A percentile compares a stretch with the other conserved stretches of the same genome.
phyloP scores from a whole-genome alignment of 2,797 vertebrate genomes.

The Acanthurus lineatus region DNA sequence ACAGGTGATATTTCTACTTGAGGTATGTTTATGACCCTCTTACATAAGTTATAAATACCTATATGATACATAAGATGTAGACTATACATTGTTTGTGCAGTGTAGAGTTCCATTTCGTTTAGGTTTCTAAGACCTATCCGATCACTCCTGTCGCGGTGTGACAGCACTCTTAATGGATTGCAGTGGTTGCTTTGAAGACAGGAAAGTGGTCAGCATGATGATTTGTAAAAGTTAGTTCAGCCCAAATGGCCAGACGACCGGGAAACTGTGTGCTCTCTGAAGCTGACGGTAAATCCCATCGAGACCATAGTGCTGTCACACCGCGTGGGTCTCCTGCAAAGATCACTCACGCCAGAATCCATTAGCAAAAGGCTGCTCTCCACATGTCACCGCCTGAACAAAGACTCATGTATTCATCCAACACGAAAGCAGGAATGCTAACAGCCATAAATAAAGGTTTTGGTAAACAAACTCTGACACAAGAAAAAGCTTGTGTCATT shows the following conservation, averaged over 20 bases:
- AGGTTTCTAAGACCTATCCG: neutral
- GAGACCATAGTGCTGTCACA: slow-evolving; percentile 52
- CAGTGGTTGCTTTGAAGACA: slow-evolving; percentile 67
- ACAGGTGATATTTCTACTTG: slow-evolving; percentile 3
- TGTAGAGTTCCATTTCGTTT: neutral
- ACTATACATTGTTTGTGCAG: slow-evolving; percentile 1
- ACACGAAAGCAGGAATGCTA: slow-evolving; percentile 56
- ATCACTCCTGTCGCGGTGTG: neutral
- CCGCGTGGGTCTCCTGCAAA: slow-evolving; percentile 58
- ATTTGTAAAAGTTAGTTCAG: slow-evolving; percentile 73
- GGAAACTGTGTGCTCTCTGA: slow-evolving; percentile 61
- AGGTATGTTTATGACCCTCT: neutral
- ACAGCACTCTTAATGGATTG: slow-evolving; percentile 27
- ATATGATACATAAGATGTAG: neutral
- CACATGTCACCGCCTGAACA: slow-evolving; percentile 66
- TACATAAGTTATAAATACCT: neutral
- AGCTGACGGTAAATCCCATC: slow-evolving; percentile 55
- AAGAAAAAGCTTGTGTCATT: slow-evolving; percentile 47
- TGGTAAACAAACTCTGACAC: slow-evolving; percentile 65
- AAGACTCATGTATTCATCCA: slow-evolving; percentile 57
- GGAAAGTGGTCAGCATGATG: slow-evolving; percentile 42
- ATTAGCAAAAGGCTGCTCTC: slow-evolving; percentile 72
- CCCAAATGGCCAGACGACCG: slow-evolving; percentile 67
- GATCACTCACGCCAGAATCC: slow-evolving; percentile 75
- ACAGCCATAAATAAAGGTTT: slow-evolving; percentile 69